These are phyloP conservation scores for Microcebus lehilahytsara DNA, from an alignment of 2,113 vertebrate genomes.

Conservation along the genomic window DNA sequence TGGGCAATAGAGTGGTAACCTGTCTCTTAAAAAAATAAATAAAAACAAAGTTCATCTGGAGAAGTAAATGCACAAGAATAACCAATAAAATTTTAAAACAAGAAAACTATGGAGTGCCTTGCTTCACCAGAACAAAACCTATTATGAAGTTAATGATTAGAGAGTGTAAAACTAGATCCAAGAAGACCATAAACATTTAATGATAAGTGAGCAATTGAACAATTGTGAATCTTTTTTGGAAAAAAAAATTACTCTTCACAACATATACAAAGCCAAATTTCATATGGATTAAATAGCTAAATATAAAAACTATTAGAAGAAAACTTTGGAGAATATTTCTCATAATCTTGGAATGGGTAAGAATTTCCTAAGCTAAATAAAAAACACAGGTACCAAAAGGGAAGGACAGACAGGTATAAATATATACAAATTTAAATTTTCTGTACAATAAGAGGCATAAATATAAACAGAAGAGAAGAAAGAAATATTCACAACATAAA, in stretches of 20 bases:
- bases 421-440: neutral
- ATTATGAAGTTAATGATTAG: neutral
- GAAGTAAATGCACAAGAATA: neutral
- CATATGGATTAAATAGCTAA: neutral
- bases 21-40: no score
- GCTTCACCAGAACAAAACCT: neutral
- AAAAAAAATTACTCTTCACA: neutral
- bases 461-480: neutral
- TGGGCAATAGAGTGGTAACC: no score
- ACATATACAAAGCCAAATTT: neutral
- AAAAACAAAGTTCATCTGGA: neutral
- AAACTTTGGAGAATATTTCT: slow-evolving; percentile 18
- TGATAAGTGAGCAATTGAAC: neutral
- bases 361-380: neutral
- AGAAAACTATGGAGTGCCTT: neutral
- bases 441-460: neutral
- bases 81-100: neutral
- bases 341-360: neutral
- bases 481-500: neutral
- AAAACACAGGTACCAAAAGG: neutral
- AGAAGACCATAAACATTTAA: neutral
- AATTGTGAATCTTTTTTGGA: neutral
- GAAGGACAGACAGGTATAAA: neutral
- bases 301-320: neutral
- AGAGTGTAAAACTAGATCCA: neutral